These are phyloP conservation scores for Minunthozetes semirufus DNA, from an alignment of 2,888 invertebrate species.

Conservation along the genomic window DNA sequence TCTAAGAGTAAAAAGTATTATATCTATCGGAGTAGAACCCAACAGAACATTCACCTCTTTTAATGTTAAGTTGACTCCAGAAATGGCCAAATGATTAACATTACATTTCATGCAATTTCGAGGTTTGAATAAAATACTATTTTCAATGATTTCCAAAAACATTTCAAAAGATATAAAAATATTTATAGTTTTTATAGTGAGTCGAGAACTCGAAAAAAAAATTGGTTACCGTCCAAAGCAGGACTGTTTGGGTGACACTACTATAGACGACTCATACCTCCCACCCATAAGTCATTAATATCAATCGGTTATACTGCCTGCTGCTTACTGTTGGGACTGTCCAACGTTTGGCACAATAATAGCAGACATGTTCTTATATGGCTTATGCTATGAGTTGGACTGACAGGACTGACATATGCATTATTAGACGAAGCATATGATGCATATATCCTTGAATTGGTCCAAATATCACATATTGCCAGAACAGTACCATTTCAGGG, in stretches of 20 bases:
- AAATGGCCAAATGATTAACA: slow-evolving; percentile 21
- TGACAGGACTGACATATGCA: slow-evolving; percentile 5
- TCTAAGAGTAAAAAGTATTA: slow-evolving; percentile 3
- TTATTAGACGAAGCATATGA: slow-evolving; percentile 27
- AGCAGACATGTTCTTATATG: slow-evolving; percentile 15
- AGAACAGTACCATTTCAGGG: neutral
- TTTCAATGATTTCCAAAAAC: neutral
- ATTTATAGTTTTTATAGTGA: neutral
- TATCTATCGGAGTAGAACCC: slow-evolving; percentile 30
- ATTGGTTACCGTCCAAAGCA: slow-evolving; percentile 4
- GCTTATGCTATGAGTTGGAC: neutral
- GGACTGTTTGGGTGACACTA: slow-evolving; percentile 14
- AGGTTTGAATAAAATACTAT: neutral
- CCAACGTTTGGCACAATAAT: slow-evolving; percentile 24
- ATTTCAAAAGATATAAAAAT: neutral
- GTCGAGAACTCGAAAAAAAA: neutral
- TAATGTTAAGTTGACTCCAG: slow-evolving; percentile 18
- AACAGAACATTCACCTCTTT: slow-evolving; percentile 23
- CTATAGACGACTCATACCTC: slow-evolving; percentile 16
- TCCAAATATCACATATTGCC: neutral
- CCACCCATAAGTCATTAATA: slow-evolving; percentile 33
- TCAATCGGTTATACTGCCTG: slow-evolving; percentile 33
- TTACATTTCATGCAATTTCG: neutral
- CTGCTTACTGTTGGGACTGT: slow-evolving; percentile 21
- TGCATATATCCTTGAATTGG: slow-evolving; percentile 31